Evolutionary conservation across 1,140 invertebrate species (phyloP).

Genomic region (Oncopeltus fasciatus): DNA sequence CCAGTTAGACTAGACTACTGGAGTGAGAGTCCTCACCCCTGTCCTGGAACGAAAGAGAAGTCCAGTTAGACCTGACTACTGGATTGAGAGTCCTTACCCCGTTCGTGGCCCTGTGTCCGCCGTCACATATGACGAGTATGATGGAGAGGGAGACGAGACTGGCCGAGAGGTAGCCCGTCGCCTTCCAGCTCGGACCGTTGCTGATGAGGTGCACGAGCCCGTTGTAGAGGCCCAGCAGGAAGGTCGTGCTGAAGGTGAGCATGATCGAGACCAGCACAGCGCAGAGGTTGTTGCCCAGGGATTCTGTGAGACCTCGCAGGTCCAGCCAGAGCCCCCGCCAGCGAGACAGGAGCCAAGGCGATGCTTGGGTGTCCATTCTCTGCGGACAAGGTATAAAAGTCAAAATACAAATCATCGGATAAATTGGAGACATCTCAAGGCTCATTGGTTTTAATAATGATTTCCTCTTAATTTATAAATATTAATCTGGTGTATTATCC

Average conservation of each 20-base stretch:
- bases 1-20: too few species aligned
- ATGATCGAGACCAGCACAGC: constrained; percentile 5
- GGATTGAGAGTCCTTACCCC: neutral
- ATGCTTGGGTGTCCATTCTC: neutral
- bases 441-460: too few species aligned
- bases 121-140: constrained; percentile 4
- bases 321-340: constrained; percentile 8
- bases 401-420: too few species aligned
- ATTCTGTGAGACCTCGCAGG: neutral
- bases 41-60: too few species aligned
- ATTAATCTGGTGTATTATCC: too few species aligned
- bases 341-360: neutral
- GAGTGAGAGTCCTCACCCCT: too few species aligned
- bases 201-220: constrained; percentile 2
- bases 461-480: too few species aligned
- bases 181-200: neutral
- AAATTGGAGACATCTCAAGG: too few species aligned
- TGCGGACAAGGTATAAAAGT: neutral
- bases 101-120: constrained; percentile 1
- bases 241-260: constrained; percentile 15
- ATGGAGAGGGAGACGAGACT: neutral
- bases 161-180: constrained; percentile 1
- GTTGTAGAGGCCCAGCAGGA: constrained; percentile 11
- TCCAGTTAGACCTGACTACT: too few species aligned
- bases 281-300: neutral